A percentile compares a stretch with the other conserved stretches of the same genome.
Evolutionary conservation across 1,140 invertebrate genomes (phyloP).

Genomic region (Drosophila bocqueti): DNA sequence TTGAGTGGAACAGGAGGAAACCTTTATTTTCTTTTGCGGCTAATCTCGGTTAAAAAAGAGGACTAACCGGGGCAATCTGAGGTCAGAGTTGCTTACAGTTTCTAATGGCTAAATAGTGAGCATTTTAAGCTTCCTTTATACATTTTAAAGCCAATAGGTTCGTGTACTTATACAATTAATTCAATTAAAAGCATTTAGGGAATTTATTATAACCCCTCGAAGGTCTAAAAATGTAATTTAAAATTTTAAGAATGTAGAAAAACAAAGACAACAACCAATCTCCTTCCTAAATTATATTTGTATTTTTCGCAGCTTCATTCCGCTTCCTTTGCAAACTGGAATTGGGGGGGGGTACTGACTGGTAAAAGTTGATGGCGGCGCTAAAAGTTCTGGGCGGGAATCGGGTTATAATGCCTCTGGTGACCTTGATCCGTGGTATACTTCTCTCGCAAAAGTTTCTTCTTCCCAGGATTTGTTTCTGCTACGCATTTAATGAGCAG

Average conservation of each 20-base stretch:
- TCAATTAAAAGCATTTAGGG: not conserved
- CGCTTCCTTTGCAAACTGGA: not conserved
- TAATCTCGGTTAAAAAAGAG: slow-evolving; percentile 12
- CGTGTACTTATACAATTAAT: not conserved
- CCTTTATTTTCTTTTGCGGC: slow-evolving; percentile 37
- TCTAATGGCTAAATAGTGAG: slow-evolving; percentile 10
- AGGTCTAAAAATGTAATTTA: not conserved
- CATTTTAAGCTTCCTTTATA: not conserved
- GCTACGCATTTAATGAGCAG: slow-evolving; percentile 59
- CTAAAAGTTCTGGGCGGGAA: slow-evolving; percentile 35
- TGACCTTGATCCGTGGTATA: slow-evolving; percentile 49
- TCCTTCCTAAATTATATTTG: not conserved
- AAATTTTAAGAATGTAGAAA: not conserved
- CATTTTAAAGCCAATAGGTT: not conserved
- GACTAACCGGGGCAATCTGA: not conserved
- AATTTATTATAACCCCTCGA: too few species aligned
- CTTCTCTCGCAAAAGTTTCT: slow-evolving; percentile 36
- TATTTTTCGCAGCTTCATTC: not conserved
- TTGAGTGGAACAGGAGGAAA: slow-evolving; percentile 33
- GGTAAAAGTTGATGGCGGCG: slow-evolving; percentile 26
- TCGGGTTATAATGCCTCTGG: slow-evolving; percentile 44
- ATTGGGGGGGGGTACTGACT: not conserved
- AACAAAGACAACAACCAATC: not conserved
- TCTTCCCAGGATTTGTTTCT: slow-evolving; percentile 43
- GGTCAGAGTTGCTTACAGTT: not conserved